Evolutionary conservation across 2,113 vertebrate genomes (phyloP), one percentile per base, ranked within the genome.

Genomic region (Scytalopus superciliaris): DNA sequence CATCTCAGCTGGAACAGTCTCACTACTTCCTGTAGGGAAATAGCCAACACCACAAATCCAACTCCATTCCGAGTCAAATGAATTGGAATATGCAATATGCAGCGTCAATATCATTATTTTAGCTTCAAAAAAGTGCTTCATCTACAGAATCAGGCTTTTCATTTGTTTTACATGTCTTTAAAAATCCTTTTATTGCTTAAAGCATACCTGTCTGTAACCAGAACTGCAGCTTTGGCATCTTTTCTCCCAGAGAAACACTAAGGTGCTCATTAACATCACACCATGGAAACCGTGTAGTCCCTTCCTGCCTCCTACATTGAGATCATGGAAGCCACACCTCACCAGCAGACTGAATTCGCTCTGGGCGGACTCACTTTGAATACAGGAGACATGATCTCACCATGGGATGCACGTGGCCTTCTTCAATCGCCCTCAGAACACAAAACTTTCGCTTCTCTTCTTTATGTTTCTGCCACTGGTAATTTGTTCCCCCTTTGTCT

Each of bases 401-500:
- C 76, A 4, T 1, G 73, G 77, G 60, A 89, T 81, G 80, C 80
- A 57, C 19, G 18, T 72, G 91, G 84, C 89, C 80, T 68, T 79
- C 55, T 42, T 55, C 93, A 84, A 40, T 49, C 28, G 35, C 69
- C 86, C 84, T 37, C 56, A 13, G 31, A 88, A 83, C 60, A 89
- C 89, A 87, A 55, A 93, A 94, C 89, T 91, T 92, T 17, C 11
- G 14, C 72, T 89, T 57, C 80, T 93, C 89, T 57, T 49, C 86
- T 90, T 93, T 88, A 60, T 91, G 89, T 11, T 88, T 83, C 87
- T 93, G 91, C 94, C 86, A 72, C 63, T 25, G 49, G 84, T 94
- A 93, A 96, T 96, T 96, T 95, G 96, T 93, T 95, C 88, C 88
- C 89, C 55, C 60, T 95, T 94, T 90, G 91, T 96, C 79, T 31